These are phyloP conservation scores for Muntiacus muntjak DNA, from an alignment of 2,113 vertebrate genomes.

Conservation along the genomic window DNA sequence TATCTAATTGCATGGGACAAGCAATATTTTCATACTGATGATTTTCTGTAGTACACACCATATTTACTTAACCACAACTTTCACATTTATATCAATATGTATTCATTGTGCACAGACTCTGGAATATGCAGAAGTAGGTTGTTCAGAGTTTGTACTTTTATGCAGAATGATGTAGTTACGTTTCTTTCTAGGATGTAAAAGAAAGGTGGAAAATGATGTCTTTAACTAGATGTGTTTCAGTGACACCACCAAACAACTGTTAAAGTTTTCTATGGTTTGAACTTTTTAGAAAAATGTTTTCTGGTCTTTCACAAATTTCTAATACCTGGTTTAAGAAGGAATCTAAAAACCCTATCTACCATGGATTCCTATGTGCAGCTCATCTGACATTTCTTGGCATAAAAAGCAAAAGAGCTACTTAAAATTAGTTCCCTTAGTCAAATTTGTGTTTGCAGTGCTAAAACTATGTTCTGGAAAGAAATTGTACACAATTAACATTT, in stretches of 20 bases:
- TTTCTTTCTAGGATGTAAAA: not conserved
- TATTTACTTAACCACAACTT: not conserved
- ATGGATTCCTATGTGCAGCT: not conserved
- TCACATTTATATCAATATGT: not conserved
- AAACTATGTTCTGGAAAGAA: constrained; percentile 4
- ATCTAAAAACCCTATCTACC: not conserved
- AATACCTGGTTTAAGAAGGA: not conserved
- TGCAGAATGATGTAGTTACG: not conserved
- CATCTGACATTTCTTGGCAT: not conserved
- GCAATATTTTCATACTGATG: not conserved
- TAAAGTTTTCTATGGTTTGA: not conserved
- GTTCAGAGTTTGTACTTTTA: not conserved
- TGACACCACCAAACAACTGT: not conserved
- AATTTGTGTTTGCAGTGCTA: not conserved
- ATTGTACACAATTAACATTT: not conserved
- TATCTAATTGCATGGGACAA: not conserved
- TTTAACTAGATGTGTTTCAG: not conserved
- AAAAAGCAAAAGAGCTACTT: constrained; percentile 8
- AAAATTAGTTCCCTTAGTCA: constrained; percentile 31
- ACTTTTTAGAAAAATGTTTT: not conserved
- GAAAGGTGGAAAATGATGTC: not conserved
- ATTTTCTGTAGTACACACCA: not conserved
- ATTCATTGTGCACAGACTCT: not conserved
- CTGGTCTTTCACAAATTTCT: not conserved
- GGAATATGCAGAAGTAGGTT: not conserved